These are phyloP conservation scores for Drosophila mimica DNA, from an alignment of 2,888 invertebrate species.

Conservation along the genomic window DNA sequence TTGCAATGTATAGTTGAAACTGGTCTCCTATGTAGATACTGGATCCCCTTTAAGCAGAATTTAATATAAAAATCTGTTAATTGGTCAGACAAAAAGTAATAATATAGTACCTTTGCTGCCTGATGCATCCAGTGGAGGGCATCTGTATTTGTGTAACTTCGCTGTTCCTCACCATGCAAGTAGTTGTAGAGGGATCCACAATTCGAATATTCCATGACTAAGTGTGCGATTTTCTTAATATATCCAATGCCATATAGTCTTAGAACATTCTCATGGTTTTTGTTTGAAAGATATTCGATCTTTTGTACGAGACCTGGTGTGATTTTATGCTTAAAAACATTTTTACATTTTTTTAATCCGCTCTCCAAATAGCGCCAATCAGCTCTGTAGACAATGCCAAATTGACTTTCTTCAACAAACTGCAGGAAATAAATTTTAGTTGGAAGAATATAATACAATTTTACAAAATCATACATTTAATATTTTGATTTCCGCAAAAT, in stretches of 20 bases:
- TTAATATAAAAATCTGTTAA: neutral
- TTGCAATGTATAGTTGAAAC: neutral
- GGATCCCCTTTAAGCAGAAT: neutral
- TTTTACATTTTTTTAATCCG: neutral
- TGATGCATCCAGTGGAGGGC: slow-evolving; percentile 15
- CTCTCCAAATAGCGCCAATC: neutral
- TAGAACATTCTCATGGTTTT: neutral
- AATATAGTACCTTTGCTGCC: neutral
- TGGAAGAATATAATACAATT: neutral
- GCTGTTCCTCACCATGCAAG: slow-evolving; percentile 6
- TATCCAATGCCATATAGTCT: neutral
- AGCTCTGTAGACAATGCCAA: slow-evolving; percentile 1
- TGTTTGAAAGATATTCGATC: neutral
- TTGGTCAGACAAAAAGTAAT: neutral
- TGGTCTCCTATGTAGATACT: neutral
- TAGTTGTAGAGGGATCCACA: slow-evolving; percentile 12
- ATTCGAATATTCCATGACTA: slow-evolving; percentile 8
- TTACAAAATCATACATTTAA: neutral
- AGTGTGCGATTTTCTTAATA: neutral
- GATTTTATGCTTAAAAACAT: neutral
- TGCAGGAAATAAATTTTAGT: neutral
- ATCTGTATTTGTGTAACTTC: neutral
- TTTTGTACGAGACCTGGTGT: neutral
- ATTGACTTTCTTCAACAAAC: neutral
- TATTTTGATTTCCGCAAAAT: neutral